These are phyloP conservation scores for Pterostichus madidus DNA, from an alignment of 2,888 invertebrate species.

Conservation along the genomic window DNA sequence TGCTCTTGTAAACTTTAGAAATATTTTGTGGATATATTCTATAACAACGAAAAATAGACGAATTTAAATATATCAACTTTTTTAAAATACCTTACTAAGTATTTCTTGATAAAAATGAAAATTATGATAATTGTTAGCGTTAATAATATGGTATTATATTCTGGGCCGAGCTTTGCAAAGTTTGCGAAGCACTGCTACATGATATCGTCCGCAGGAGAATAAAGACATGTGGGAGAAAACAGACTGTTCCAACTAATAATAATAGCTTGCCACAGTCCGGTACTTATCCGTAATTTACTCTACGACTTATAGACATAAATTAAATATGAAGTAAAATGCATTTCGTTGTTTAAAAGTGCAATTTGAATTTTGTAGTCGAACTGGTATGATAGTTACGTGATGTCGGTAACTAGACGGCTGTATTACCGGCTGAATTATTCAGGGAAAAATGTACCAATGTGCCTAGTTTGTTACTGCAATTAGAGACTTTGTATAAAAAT, in stretches of 20 bases:
- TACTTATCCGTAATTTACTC: slow-evolving; percentile 64
- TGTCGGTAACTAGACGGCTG: slow-evolving; percentile 60
- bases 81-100: too few relatives aligned
- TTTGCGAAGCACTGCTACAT: too few relatives aligned
- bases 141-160: too few relatives aligned
- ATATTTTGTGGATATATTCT: too few relatives aligned
- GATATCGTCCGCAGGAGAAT: slow-evolving; percentile 14
- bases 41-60: too few relatives aligned
- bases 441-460: slow-evolving; percentile 54
- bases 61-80: too few relatives aligned
- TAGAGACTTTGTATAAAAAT: slow-evolving; percentile 52
- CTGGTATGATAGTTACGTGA: slow-evolving; percentile 59
- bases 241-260: slow-evolving; percentile 56
- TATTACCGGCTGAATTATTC: slow-evolving; percentile 58
- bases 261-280: slow-evolving; percentile 55
- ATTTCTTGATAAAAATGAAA: too few relatives aligned
- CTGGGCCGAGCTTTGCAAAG: too few relatives aligned
- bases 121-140: too few relatives aligned
- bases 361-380: slow-evolving; percentile 62
- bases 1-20: too few relatives aligned
- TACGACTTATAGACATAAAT: slow-evolving; percentile 62
- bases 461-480: slow-evolving; percentile 55
- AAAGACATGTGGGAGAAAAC: slow-evolving; percentile 59
- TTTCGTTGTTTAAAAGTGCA: slow-evolving; percentile 65
- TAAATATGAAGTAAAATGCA: slow-evolving; percentile 64